Evolutionary conservation across 2,888 invertebrate genomes (phyloP), one percentile per base, ranked within the genome.

Genomic region (Geophilus truncorum): DNA sequence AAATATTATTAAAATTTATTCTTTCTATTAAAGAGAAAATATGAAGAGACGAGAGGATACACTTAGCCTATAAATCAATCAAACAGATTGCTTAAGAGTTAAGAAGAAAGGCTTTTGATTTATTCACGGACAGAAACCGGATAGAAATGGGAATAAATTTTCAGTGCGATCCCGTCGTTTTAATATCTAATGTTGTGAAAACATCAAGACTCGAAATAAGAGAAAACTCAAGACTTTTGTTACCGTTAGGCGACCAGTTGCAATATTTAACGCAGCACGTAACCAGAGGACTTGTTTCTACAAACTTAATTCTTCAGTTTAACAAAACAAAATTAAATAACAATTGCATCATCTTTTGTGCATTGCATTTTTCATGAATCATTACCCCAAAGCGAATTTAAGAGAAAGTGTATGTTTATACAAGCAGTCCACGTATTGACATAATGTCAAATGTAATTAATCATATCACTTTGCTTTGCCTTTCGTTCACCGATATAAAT

Each of bases 91-190:
- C 62, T 62, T 23, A 62, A 62, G 62, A 62, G 62, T 62, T 62
- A 62, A 62, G 62, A 62, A 23, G 62, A 62, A 62, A 62, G 62
- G 23, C 62, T 25, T 62, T 62, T 62, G 62, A 62, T 62, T 62
- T 62, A 62, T 62, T 62, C 62, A 62, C 62, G 62, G 62, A 62
- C 62, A 25, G 62, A 62, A 62, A 62, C 62, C 62, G 62, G 62
- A 62, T 62, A 62, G 62, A 62, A 23, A 62, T 62, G 62, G 25
- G 62, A 62, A 62, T 62, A 62, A 62, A 62, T 62, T 62, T 45
- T 62, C 25, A 57, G 57, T 57, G 57, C 62, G 25, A 25, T 62
- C 25, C 62, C 62, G 23, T 25, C 62, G 25, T 23, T 62, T 62
- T 62, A 62, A 62, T 62, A 62, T 62, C 62, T 62, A 62, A 62